These are phyloP conservation scores for Diaprepes abbreviatus DNA, from an alignment of 2,888 invertebrate species.

Conservation along the genomic window DNA sequence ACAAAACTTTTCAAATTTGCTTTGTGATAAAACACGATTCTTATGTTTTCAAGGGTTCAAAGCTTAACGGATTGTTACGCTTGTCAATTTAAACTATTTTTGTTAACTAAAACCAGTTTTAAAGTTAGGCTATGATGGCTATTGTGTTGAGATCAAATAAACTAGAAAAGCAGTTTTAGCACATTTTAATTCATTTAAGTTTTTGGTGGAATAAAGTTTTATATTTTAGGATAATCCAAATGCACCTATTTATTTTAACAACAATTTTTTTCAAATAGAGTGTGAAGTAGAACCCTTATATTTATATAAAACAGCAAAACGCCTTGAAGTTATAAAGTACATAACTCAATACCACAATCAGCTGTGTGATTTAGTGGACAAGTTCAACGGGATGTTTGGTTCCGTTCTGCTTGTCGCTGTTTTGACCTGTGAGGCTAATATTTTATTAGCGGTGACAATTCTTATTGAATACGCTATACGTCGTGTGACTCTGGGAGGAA, in stretches of 20 bases:
- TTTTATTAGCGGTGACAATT: not conserved
- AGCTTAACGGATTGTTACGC: too few species aligned
- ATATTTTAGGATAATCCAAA: not conserved
- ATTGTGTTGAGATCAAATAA: too few species aligned
- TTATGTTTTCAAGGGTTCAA: too few species aligned
- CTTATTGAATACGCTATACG: constrained; percentile 2
- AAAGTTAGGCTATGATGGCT: too few species aligned
- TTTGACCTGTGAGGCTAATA: not conserved
- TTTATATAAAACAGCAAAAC: not conserved
- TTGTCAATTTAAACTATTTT: too few species aligned
- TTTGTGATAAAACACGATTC: too few species aligned
- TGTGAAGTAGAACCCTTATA: not conserved
- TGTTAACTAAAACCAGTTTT: too few species aligned
- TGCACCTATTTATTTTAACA: not conserved
- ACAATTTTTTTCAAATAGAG: not conserved
- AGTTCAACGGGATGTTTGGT: not conserved
- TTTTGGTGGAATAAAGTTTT: too few species aligned
- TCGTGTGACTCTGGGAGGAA: not conserved
- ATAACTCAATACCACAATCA: not conserved
- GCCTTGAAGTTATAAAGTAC: not conserved
- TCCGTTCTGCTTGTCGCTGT: not conserved
- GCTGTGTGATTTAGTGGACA: constrained; percentile 1
- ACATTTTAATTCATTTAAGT: too few species aligned
- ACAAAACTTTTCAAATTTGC: too few species aligned
- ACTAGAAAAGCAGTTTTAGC: too few species aligned